Evolutionary conservation across 2,113 vertebrate species (phyloP), one percentile per base, ranked within the genome.

Genomic region (Cyphomyrus discorhynchus): DNA sequence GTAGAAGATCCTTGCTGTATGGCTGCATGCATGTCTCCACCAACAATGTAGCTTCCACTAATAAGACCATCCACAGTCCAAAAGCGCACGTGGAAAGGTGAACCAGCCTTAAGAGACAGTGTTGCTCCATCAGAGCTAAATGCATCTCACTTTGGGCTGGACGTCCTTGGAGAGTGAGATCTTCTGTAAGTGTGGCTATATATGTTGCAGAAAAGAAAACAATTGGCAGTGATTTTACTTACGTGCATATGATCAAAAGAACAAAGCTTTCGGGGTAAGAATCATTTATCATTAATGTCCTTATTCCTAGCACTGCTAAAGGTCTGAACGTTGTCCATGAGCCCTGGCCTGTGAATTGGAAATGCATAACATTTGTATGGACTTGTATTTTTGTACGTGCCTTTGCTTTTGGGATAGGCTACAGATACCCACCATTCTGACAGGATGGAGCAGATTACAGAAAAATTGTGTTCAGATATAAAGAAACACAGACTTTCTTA

Each of bases 71-170:
- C n/a, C n/a, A 5, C 62, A 27, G n/a, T 27, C n/a, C n/a, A 10
- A 66, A 62, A 66, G 24, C 0, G 9, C 2, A 66, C 62, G 3
- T 27, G 62, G n/a, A 13, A 24, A 70, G 31, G 62, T 70, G 62
- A 31, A 70, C 3, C n/a, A 66, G 62, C 62, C n/a, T 66, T 27
- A 31, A 77, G 31, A 39, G 70, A 77, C 13, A 39, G 15, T 39
- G 11, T 39, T 35, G 31, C 31, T 39, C 70, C 70, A 74, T 74
- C 15, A 2, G 31, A 77, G 31, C 70, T 77, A 39, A 92, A 94
- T 91, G 90, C 92, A 94, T 93, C 91, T 6, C 88, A 92, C 90
- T 1, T 87, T 90, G 92, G 89, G 82, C 47, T 45, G 49, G 82
- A 91, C 87, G 5, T 39, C 70, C 70, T 77, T 17, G 70, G 70